These are phyloP conservation scores for Pseudomugil tenellus DNA, from an alignment of 2,797 vertebrate genomes.

Conservation along the genomic window DNA sequence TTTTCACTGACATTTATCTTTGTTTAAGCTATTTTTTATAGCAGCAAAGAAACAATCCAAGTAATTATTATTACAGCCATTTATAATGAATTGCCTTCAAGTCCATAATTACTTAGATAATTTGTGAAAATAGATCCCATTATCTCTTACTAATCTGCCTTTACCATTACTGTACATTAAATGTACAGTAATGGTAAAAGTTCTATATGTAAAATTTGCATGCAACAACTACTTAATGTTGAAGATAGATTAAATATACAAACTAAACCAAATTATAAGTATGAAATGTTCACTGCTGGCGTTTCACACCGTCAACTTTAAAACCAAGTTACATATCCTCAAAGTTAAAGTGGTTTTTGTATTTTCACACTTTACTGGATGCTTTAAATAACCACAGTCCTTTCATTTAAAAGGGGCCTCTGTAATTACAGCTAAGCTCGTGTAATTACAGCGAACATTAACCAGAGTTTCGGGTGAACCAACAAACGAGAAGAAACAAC, in stretches of 20 bases:
- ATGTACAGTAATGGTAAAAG: too few relatives aligned
- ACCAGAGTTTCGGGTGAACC: conserved; percentile 4
- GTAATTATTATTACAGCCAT: neutral
- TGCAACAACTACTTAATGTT: too few relatives aligned
- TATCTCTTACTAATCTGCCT: too few relatives aligned
- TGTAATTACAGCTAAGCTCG: conserved; percentile 6
- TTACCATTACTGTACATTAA: too few relatives aligned
- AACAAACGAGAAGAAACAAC: neutral
- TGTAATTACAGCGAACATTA: neutral
- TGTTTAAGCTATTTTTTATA: neutral
- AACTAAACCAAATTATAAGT: too few relatives aligned
- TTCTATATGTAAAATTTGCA: too few relatives aligned
- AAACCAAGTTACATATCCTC: neutral
- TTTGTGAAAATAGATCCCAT: neutral
- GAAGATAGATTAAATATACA: too few relatives aligned
- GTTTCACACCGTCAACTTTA: too few relatives aligned
- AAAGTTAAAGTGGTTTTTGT: neutral
- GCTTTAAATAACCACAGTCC: neutral
- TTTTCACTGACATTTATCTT: neutral
- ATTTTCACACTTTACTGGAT: neutral
- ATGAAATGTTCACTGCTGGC: too few relatives aligned
- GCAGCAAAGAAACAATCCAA: neutral
- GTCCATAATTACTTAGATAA: too few relatives aligned
- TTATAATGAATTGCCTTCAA: neutral
- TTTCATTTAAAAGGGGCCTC: neutral